These are phyloP conservation scores for Porites lutea DNA, from an alignment of 64 coral and sea anemone species.

Conservation along the genomic window DNA sequence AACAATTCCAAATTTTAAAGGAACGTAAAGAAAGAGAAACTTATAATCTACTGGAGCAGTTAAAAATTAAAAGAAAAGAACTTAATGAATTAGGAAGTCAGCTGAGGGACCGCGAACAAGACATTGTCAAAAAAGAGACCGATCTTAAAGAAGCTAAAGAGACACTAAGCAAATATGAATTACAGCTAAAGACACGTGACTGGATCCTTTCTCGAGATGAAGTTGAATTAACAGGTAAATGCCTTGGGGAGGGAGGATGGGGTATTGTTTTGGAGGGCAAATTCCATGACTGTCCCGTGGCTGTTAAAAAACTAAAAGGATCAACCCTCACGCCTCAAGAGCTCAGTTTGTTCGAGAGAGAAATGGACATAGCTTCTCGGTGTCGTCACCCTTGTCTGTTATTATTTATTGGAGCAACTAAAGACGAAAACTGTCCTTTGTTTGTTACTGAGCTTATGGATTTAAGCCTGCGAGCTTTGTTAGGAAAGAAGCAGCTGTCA, in stretches of 20 bases:
- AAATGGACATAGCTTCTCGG: constrained; percentile 60
- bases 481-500: background rate
- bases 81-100: no score
- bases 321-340: background rate
- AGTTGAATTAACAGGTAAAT: background rate
- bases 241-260: background rate
- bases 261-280: background rate
- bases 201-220: background rate
- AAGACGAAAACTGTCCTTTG: background rate
- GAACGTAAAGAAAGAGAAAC: background rate
- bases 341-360: constrained; percentile 14
- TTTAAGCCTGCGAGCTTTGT: constrained; percentile 22
- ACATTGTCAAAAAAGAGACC: background rate
- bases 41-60: background rate
- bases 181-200: background rate
- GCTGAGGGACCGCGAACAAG: background rate
- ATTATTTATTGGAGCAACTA: constrained; percentile 73
- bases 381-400: constrained; percentile 59
- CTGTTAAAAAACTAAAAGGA: background rate
- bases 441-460: constrained; percentile 68
- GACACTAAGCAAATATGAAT: background rate
- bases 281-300: background rate
- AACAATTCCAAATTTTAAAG: no score
- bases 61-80: background rate
- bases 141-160: background rate